phyloP scores from a whole-genome alignment of 2,797 vertebrate genomes.

The Cichlasoma orientale region DNA sequence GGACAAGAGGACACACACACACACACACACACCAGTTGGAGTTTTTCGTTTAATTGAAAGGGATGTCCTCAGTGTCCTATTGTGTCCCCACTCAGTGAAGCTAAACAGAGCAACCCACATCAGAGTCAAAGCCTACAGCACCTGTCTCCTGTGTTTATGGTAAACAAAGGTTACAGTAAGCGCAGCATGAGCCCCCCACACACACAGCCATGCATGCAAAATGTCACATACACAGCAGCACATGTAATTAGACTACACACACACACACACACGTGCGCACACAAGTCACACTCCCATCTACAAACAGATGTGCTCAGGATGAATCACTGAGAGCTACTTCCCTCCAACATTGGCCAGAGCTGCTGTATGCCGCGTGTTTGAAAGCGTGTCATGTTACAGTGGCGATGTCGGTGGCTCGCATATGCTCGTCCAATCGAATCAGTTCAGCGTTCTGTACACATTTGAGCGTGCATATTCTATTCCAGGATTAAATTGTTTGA shows the following conservation, averaged over 20 bases:
- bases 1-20: not conserved
- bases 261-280: not conserved
- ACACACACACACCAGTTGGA: not conserved
- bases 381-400: constrained; percentile 7
- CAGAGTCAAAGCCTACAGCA: constrained; percentile 40
- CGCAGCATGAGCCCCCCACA: constrained; percentile 15
- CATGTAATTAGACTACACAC: constrained; percentile 19
- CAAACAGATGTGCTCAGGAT: constrained; percentile 53
- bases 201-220: constrained; percentile 17
- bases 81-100: constrained; percentile 23
- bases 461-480: not conserved
- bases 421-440: not conserved
- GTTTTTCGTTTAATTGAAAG: constrained; percentile 9
- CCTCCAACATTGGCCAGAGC: constrained; percentile 16
- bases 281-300: constrained; percentile 17
- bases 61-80: constrained; percentile 23
- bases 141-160: constrained; percentile 57
- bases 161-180: constrained; percentile 55
- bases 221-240: constrained; percentile 26
- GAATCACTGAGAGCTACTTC: constrained; percentile 43
- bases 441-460: not conserved
- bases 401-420: not conserved
- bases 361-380: not conserved
- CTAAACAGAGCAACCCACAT: constrained; percentile 47
- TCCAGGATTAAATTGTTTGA: not conserved